phyloP scores from a whole-genome alignment of 2,113 vertebrate species.

The Noctilio leporinus region DNA sequence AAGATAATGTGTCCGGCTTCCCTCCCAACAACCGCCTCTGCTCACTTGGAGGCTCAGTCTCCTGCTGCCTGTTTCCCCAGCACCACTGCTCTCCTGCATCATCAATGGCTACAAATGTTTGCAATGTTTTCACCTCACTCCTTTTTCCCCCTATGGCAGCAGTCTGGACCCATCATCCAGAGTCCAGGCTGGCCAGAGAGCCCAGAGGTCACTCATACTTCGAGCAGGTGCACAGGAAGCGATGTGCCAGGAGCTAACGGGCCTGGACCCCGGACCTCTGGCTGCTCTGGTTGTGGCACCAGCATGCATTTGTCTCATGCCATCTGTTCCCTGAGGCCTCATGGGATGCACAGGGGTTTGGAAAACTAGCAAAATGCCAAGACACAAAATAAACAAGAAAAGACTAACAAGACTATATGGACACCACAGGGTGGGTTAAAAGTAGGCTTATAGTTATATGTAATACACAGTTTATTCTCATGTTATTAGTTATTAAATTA shows the following conservation, averaged over 20 bases:
- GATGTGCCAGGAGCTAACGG: not conserved
- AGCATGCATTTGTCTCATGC: slow-evolving; percentile 35
- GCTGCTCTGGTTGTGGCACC: not conserved
- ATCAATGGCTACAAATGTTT: not conserved
- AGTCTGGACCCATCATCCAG: not conserved
- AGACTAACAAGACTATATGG: not conserved
- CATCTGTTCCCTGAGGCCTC: not conserved
- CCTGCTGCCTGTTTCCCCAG: not conserved
- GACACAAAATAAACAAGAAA: not conserved
- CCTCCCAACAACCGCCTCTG: not conserved
- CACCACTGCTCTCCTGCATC: not conserved
- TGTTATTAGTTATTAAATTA: not conserved
- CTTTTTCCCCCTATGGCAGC: not conserved
- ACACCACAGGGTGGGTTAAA: not conserved
- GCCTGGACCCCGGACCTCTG: not conserved
- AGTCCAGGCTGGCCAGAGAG: not conserved
- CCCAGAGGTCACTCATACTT: not conserved
- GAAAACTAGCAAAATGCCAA: not conserved
- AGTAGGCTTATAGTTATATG: not conserved
- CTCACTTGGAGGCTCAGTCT: not conserved
- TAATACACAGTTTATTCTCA: not conserved
- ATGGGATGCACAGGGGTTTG: not conserved
- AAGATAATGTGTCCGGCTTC: not conserved
- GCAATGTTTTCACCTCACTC: not conserved
- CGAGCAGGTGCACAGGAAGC: not conserved